phyloP scores from a whole-genome alignment of 2,113 vertebrate species.

The Melanerpes formicivorus region DNA sequence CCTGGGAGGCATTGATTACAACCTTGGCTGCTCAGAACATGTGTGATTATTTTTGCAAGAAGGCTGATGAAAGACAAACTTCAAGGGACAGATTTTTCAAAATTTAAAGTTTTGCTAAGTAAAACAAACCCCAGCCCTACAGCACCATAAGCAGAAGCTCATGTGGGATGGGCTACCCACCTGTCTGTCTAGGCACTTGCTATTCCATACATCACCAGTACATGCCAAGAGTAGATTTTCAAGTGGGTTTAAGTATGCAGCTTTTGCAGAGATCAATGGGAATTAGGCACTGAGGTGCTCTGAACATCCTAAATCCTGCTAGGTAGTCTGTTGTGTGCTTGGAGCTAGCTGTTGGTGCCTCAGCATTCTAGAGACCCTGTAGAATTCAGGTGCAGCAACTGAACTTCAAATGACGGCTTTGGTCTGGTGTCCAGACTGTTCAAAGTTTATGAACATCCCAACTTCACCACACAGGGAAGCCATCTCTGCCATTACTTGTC shows the following conservation, averaged over 20 bases:
- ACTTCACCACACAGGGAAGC: background rate
- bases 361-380: background rate
- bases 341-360: background rate
- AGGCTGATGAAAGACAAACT: slow-evolving; percentile 16
- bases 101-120: background rate
- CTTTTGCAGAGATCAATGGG: background rate
- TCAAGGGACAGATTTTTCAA: background rate
- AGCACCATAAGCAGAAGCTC: background rate
- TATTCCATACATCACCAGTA: background rate
- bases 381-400: background rate
- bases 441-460: background rate
- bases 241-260: background rate
- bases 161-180: background rate
- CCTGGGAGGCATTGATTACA: background rate
- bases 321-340: background rate
- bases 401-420: background rate
- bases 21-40: background rate
- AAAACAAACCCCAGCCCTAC: background rate
- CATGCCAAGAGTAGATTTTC: background rate
- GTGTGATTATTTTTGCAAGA: slow-evolving; percentile 21
- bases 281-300: slow-evolving; percentile 20
- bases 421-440: background rate
- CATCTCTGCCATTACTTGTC: background rate
- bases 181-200: background rate
- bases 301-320: background rate